Conservation (phyloP, 2,797 vertebrate genomes). For the Peromyscus melanophrys region DNA sequence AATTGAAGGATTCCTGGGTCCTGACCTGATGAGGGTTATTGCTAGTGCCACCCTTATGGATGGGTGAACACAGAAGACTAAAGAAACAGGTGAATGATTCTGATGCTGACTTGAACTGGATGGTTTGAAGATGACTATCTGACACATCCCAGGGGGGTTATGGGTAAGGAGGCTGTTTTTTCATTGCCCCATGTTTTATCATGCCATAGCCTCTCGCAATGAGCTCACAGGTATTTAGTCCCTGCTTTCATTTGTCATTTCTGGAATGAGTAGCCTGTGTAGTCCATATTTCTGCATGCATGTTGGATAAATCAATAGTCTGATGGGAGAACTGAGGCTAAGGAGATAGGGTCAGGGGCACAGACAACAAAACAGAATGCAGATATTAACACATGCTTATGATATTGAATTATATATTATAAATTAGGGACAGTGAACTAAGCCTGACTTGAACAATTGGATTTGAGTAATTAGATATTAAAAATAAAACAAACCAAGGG, state of each 20-base stretch:
- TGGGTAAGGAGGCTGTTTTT: neutral
- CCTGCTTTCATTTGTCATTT: neutral
- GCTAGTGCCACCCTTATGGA: neutral
- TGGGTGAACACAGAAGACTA: neutral
- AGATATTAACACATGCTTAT: neutral
- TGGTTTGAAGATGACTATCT: conserved; percentile 66
- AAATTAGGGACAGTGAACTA: conserved; percentile 10
- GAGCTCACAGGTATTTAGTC: neutral
- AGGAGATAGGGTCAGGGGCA: neutral
- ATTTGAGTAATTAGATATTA: neutral
- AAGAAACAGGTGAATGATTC: neutral
- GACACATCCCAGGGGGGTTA: neutral
- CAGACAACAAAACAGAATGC: neutral
- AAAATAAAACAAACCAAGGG: neutral
- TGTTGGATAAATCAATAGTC: neutral
- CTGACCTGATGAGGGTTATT: neutral
- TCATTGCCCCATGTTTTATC: neutral
- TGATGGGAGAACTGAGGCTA: neutral
- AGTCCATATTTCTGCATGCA: neutral
- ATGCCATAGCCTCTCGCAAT: neutral
- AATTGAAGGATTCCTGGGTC: neutral
- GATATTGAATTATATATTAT: neutral
- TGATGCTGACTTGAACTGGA: neutral
- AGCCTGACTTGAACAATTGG: neutral
- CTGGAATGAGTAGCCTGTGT: neutral